Evolutionary conservation across 2,797 vertebrate genomes (phyloP).

Genomic region (Danio tinwini): DNA sequence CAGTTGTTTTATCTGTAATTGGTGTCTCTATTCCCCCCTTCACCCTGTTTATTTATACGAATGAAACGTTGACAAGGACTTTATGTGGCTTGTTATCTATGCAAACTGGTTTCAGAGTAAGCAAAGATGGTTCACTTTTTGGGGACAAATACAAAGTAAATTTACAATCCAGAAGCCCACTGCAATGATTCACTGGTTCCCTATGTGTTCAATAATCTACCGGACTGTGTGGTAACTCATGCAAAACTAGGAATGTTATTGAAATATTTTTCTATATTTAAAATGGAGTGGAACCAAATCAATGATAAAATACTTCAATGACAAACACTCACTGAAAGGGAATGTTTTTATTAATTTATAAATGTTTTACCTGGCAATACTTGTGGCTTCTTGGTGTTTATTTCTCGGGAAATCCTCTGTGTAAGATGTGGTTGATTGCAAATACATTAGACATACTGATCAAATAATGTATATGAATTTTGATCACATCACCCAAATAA

Average conservation of each 20-base stretch:
- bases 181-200: slow-evolving; percentile 6
- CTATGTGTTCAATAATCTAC: slow-evolving; percentile 29
- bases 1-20: slow-evolving; percentile 25
- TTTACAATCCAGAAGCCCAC: slow-evolving; percentile 9
- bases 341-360: slow-evolving; percentile 88
- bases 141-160: slow-evolving; percentile 66
- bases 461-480: neutral
- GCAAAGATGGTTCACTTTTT: slow-evolving; percentile 60
- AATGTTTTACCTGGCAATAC: slow-evolving; percentile 83
- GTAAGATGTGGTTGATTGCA: slow-evolving; percentile 9
- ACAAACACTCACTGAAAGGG: slow-evolving; percentile 82
- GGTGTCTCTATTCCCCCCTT: slow-evolving; percentile 13
- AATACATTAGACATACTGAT: neutral
- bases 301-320: slow-evolving; percentile 66
- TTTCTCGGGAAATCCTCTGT: slow-evolving; percentile 46
- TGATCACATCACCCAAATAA: neutral
- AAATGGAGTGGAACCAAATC: slow-evolving; percentile 63
- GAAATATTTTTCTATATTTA: slow-evolving; percentile 85
- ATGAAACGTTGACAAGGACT: slow-evolving; percentile 36
- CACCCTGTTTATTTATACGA: slow-evolving; percentile 27
- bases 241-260: slow-evolving; percentile 78
- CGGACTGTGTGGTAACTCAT: slow-evolving; percentile 68
- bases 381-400: slow-evolving; percentile 61
- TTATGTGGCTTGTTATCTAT: slow-evolving; percentile 77
- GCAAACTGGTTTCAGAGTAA: slow-evolving; percentile 72